Percentiles rank a stretch among this genome's conserved stretches.
phyloP scores from a whole-genome alignment of 2,888 invertebrate genomes.

The Hydrotaea diabolus region DNA sequence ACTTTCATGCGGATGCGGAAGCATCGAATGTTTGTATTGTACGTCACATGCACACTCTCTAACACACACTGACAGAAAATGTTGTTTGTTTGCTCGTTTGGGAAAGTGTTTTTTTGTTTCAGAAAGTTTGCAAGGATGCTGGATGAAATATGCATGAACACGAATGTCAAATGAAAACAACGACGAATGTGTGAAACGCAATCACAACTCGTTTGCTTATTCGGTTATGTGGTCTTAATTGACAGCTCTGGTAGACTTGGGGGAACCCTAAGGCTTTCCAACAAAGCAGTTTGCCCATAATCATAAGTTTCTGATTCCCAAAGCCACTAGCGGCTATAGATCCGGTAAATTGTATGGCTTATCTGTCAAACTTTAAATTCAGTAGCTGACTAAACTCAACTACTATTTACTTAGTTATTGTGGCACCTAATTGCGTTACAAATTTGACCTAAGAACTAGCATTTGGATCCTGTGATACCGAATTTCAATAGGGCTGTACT shows the following conservation, averaged over 20 bases:
- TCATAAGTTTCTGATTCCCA: too few relatives aligned
- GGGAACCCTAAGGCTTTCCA: neutral
- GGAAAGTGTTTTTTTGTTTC: neutral
- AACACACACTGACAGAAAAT: neutral
- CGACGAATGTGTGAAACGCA: neutral
- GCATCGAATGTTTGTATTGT: neutral
- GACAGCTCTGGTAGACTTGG: neutral
- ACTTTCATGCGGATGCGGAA: conserved; percentile 2
- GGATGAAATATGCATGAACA: conserved; percentile 24
- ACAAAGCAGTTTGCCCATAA: too few relatives aligned
- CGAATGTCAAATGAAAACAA: conserved; percentile 9
- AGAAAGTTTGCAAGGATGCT: conserved; percentile 3
- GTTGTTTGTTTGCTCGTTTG: neutral
- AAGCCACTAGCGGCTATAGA: too few relatives aligned
- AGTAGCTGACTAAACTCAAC: too few relatives aligned
- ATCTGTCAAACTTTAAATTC: too few relatives aligned
- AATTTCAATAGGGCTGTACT: too few relatives aligned
- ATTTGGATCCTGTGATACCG: too few relatives aligned
- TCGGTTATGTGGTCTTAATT: too few relatives aligned
- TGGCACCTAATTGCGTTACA: too few relatives aligned
- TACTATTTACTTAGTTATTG: too few relatives aligned
- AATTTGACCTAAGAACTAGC: too few relatives aligned
- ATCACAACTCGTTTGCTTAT: neutral
- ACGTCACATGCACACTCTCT: neutral
- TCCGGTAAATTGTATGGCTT: too few relatives aligned